A percentile compares a stretch with the other conserved stretches of the same genome.
Conservation (phyloP, 1,140 invertebrate species). For the Bradynema listronoti region DNA sequence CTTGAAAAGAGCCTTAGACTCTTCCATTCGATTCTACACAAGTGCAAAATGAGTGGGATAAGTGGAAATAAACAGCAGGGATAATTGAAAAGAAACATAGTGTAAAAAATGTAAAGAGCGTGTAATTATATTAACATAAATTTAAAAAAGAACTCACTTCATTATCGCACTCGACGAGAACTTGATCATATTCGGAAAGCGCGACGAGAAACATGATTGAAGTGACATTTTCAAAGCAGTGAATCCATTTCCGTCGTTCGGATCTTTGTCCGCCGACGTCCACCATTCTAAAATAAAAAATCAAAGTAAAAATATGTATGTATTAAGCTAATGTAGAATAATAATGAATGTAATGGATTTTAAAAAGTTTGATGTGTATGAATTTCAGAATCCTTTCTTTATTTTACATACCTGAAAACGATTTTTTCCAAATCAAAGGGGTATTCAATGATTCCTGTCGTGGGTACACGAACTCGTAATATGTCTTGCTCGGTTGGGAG, state of each 20-base stretch:
- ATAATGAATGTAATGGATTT: slow-evolving; percentile 92
- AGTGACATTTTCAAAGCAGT: slow-evolving; percentile 66
- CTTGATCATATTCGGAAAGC: slow-evolving; percentile 41
- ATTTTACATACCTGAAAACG: slow-evolving; percentile 77
- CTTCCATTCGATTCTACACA: slow-evolving; percentile 99
- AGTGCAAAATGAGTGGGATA: no score
- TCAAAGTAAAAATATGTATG: not conserved
- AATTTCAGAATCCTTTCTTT: no score
- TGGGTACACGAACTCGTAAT: slow-evolving; percentile 88
- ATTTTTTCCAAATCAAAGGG: slow-evolving; percentile 94
- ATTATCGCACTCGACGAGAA: slow-evolving; percentile 21
- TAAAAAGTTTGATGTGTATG: not conserved
- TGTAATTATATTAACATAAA: no score
- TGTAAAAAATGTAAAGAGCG: no score
- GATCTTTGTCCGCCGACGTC: slow-evolving; percentile 63
- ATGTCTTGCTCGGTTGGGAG: slow-evolving; percentile 94
- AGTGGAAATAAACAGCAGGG: no score
- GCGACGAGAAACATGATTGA: slow-evolving; percentile 66
- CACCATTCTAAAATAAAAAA: slow-evolving; percentile 61
- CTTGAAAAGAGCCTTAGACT: slow-evolving; percentile 98
- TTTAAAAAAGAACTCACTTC: slow-evolving; percentile 6
- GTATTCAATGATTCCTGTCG: slow-evolving; percentile 88
- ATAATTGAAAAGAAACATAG: no score
- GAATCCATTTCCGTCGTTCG: slow-evolving; percentile 62
- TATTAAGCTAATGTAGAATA: not conserved